Evolutionary conservation across 2,888 invertebrate species (phyloP), one percentile per base, ranked within the genome.

Genomic region (Acanthacorydalis orientalis): DNA sequence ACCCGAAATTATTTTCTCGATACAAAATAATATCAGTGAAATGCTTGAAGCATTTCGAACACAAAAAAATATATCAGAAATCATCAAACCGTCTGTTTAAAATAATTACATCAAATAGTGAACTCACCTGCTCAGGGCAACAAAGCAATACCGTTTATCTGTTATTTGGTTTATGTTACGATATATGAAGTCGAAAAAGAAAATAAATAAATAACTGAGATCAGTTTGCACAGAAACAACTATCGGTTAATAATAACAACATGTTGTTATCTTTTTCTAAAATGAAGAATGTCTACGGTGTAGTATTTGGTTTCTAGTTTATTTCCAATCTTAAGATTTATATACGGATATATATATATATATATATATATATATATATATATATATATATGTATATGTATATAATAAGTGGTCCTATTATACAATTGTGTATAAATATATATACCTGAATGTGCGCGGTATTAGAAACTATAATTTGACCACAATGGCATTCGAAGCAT

Each of bases 131-230:
- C 43, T 31, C 14, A n/a, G 14, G 43, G 43, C 43, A 15, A 31
- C 31, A 32, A 45, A 45, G 35, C 45, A 45, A 45, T 45, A 45
- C 45, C 45, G 45, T 45, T 45, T 45, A 45, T 45, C 45, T 45
- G 45, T 45, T 45, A 45, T 45, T 45, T 45, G 37, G 45, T 45
- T 35, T 33, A 31, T 37, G 7, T 37, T 37, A 23, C 23, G 6
- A 4, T 23, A 23, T 23, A 23, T 6, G 23, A 23, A 23, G 23
- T 23, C 23, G 23, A 23, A 23, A 23, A 23, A 23, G 23, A 23
- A 23, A 23, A 23, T 23, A 23, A 23, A 23, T 23, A 23, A 23
- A 23, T 23, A 23, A 23, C 23, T 23, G 23, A 23, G 23, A 23
- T 23, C 23, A 6, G 6, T 23, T 23, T 6, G 23, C 23, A 6